Evolutionary conservation across 2,113 vertebrate genomes (phyloP).

Genomic region (Sprattus sprattus): DNA sequence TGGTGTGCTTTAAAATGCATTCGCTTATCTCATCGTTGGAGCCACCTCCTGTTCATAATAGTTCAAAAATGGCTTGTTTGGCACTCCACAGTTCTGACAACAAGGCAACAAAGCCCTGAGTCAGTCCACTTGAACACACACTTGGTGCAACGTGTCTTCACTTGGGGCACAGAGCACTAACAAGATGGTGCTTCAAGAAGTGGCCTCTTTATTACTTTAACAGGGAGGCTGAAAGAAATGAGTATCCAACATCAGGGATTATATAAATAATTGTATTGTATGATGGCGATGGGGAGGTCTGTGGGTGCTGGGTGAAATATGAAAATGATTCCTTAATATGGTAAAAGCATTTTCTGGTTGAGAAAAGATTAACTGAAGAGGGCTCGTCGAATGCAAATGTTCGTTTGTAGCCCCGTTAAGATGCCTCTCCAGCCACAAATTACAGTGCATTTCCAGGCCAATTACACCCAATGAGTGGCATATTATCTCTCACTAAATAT

Average conservation of each 20-base stretch:
- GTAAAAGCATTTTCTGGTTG: constrained; percentile 74
- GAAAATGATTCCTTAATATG: constrained; percentile 71
- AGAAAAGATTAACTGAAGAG: constrained; percentile 71
- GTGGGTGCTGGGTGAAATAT: constrained; percentile 59
- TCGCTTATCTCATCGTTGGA: too few relatives aligned
- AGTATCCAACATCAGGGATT: not conserved
- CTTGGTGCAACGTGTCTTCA: too few relatives aligned
- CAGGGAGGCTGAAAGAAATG: too few relatives aligned
- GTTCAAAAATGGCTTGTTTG: too few relatives aligned
- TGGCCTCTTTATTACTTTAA: not conserved
- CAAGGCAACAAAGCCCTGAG: too few relatives aligned
- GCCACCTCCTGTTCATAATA: too few relatives aligned
- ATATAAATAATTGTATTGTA: constrained; percentile 58
- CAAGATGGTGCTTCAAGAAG: not conserved
- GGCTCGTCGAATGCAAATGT: constrained; percentile 70
- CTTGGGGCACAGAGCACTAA: too few relatives aligned
- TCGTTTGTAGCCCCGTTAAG: constrained; percentile 70
- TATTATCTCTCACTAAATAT: constrained; percentile 77
- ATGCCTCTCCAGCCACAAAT: constrained; percentile 74
- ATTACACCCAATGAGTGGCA: constrained; percentile 73
- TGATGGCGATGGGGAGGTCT: not conserved
- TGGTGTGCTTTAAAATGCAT: too few relatives aligned
- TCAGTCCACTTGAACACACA: too few relatives aligned
- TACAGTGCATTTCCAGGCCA: constrained; percentile 71
- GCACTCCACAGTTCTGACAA: too few relatives aligned